These are phyloP conservation scores for Odontocerum albicorne DNA, from an alignment of 2,888 invertebrate species.

Conservation along the genomic window DNA sequence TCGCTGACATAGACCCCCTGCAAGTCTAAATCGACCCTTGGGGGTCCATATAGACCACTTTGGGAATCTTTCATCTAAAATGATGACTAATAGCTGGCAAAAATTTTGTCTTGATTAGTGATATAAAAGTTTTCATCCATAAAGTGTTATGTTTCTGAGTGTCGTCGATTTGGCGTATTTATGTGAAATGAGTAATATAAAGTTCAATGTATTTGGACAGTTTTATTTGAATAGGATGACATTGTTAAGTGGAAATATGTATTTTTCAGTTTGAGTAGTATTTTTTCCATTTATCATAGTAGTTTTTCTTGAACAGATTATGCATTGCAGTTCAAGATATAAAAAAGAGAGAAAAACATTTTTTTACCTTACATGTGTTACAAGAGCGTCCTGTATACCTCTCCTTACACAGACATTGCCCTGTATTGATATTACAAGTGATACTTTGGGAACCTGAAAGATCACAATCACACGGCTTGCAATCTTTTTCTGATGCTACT, in stretches of 20 bases:
- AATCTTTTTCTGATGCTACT: slow-evolving; percentile 60
- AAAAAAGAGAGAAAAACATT: background rate
- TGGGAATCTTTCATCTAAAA: too few species aligned
- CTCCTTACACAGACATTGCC: slow-evolving; percentile 74
- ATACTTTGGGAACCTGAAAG: slow-evolving; percentile 65
- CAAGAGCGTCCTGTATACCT: slow-evolving; percentile 75
- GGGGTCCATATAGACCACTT: too few species aligned
- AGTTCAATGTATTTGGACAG: background rate
- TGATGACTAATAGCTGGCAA: too few species aligned
- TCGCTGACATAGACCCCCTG: too few species aligned
- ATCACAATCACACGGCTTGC: slow-evolving; percentile 78
- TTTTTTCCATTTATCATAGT: background rate
- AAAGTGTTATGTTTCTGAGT: too few species aligned
- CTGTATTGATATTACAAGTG: slow-evolving; percentile 71
- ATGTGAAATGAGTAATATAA: too few species aligned
- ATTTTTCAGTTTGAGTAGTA: too few species aligned
- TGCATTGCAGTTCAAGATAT: background rate
- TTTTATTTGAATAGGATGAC: background rate
- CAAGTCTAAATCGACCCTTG: too few species aligned
- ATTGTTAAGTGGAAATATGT: too few species aligned
- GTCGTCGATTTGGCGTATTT: too few species aligned
- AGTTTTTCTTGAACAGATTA: background rate
- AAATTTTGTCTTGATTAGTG: too few species aligned
- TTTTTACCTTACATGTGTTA: slow-evolving; percentile 59
- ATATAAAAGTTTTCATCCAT: too few species aligned